Conservation (phyloP, 2,797 vertebrate genomes). For the Molossus alvarezi region DNA sequence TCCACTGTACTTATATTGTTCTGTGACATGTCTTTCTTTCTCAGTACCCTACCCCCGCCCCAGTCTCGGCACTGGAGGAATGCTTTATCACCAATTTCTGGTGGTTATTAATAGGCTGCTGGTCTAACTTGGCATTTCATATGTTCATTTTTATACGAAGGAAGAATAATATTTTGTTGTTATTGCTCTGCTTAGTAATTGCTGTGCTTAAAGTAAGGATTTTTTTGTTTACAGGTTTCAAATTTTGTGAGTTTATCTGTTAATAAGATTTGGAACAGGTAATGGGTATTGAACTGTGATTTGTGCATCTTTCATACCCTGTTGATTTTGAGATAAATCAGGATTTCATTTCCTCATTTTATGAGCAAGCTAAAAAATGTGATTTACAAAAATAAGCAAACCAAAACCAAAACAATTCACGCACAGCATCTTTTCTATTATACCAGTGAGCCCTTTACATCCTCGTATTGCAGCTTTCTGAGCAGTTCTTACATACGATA, state of each 20-base stretch:
- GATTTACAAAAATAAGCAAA: constrained; percentile 80
- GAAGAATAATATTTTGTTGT: constrained; percentile 45
- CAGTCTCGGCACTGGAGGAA: constrained; percentile 39
- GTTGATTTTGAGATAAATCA: constrained; percentile 85
- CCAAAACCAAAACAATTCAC: constrained; percentile 57
- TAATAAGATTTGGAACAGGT: constrained; percentile 82
- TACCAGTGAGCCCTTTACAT: constrained; percentile 77
- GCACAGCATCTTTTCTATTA: neutral
- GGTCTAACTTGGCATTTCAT: constrained; percentile 51
- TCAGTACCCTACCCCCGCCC: neutral
- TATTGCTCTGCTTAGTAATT: constrained; percentile 17
- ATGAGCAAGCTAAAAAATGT: constrained; percentile 85
- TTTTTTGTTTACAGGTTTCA: constrained; percentile 70
- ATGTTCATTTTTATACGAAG: constrained; percentile 68
- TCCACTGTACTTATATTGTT: constrained; percentile 64
- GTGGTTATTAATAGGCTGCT: constrained; percentile 66
- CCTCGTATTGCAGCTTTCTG: constrained; percentile 79
- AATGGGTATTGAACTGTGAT: constrained; percentile 85
- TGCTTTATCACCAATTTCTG: constrained; percentile 42
- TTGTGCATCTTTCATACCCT: constrained; percentile 78
- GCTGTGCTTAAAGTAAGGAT: constrained; percentile 58
- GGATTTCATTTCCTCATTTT: constrained; percentile 86
- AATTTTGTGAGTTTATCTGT: constrained; percentile 78
- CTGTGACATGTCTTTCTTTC: constrained; percentile 8
- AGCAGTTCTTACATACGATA: constrained; percentile 77